A percentile compares a stretch with the other conserved stretches of the same genome.
Conservation (phyloP, 30 jellyfish, hydroid and myxozoan species). For the Turritopsis rubra region DNA sequence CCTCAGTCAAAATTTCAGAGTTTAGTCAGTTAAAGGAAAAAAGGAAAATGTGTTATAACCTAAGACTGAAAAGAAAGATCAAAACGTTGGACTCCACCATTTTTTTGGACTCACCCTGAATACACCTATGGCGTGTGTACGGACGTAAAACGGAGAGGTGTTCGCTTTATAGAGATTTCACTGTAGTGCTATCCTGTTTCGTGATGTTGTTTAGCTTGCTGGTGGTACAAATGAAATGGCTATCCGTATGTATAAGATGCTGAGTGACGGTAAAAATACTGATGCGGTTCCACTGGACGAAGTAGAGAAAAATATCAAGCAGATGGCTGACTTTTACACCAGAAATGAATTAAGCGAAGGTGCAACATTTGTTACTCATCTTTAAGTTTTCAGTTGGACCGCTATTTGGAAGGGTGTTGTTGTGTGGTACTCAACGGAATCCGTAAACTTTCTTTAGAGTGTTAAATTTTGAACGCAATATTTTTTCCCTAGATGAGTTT, state of each 20-base stretch:
- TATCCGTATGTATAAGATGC: background rate
- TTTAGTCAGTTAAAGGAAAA: no score
- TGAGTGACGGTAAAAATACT: background rate
- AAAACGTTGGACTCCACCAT: no score
- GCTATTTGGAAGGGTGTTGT: background rate
- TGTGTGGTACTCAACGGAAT: no score
- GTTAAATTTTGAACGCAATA: no score
- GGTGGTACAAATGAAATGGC: background rate
- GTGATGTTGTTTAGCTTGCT: background rate
- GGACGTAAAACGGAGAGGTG: no score
- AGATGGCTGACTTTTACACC: background rate
- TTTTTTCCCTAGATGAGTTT: background rate
- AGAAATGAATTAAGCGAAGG: background rate
- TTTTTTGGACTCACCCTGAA: no score
- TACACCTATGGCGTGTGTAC: no score
- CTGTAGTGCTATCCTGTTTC: background rate
- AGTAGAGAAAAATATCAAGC: background rate
- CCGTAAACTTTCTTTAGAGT: no score
- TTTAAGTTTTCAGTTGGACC: background rate
- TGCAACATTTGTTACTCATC: no score
- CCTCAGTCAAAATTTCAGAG: no score
- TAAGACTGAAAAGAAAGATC: no score
- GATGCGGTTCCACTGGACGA: background rate
- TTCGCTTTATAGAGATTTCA: background rate
- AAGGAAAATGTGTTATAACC: no score